Base-by-base conservation (phyloP, 2,888 invertebrate species). In the Mimachlamys varia region DNA sequence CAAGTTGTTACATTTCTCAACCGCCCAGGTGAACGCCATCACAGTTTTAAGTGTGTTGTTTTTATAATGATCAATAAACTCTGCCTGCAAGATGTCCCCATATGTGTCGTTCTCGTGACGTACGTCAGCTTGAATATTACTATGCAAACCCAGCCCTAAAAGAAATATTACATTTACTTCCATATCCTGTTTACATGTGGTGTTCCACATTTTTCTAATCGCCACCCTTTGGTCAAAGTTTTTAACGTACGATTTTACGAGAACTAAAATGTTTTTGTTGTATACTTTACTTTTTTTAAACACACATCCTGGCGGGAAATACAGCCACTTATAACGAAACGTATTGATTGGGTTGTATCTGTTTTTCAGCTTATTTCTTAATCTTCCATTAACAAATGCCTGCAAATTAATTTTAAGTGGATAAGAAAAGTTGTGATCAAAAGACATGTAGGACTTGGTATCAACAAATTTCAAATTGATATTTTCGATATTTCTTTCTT, bases 361-460 rank as follows among this genome's bases (percentile, higher is more conserved):
- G 76, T 19, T 76, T 76, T 76, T 76, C 5, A 76, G 27, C 33
- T 27, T 76, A 76, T 76, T 76, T 33, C 76, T 76, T 76, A 76
- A 17, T 33, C 76, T 27, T 2, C 76, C 76, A 22, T 76, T 76
- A 12, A 76, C 76, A 15, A 33, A 76, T 5, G 76, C 76, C 76
- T 76, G 76, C 76, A 76, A 27, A 33, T 76, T 76, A 22, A 76
- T 27, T 76, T 33, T 76, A 12, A 76, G 33, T 76, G 76, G 76
- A 22, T 76, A 76, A 76, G 76, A 76, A 76, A 76, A 76, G 13
- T 76, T 76, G 76, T 76, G 76, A 76, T 76, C 76, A 33, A 76
- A 76, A 12, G 76, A 76, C 76, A 76, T 33, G 22, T 76, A 76
- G 4, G 76, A 33, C 76, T 76, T 76, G 7, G 76, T 33, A 33